Conservation (phyloP, 2,888 invertebrate species). For the Beris chalybata region DNA sequence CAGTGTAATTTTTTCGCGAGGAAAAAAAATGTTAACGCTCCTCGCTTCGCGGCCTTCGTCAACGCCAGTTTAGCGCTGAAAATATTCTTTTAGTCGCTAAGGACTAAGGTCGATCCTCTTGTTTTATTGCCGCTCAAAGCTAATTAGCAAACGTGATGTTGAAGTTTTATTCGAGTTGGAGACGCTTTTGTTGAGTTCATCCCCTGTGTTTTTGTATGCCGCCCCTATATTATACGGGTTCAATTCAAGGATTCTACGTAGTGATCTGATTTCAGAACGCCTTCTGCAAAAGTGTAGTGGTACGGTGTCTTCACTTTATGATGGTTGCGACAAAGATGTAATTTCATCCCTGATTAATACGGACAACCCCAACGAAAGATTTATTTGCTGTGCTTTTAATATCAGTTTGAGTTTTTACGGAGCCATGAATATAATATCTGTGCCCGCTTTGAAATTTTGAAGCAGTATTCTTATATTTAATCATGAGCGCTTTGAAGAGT, state of each 20-base stretch:
- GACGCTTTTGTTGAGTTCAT: background rate
- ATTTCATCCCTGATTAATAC: slow-evolving; percentile 36
- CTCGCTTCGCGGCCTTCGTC: no score
- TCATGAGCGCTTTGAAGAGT: no score
- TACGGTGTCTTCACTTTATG: slow-evolving; percentile 9
- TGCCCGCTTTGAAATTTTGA: no score
- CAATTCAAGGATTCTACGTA: slow-evolving; percentile 29
- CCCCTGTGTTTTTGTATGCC: background rate
- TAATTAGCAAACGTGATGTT: slow-evolving; percentile 39
- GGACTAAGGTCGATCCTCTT: slow-evolving; percentile 16
- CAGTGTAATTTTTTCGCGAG: no score
- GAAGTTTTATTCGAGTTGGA: slow-evolving; percentile 33
- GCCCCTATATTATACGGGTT: slow-evolving; percentile 4
- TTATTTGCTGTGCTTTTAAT: no score
- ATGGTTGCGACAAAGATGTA: slow-evolving; percentile 30
- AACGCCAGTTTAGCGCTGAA: no score
- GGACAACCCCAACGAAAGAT: slow-evolving; percentile 3
- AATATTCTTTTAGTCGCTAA: background rate
- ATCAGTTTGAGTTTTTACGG: no score
- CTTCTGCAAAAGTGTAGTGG: background rate
- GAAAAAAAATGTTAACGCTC: no score
- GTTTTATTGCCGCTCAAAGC: slow-evolving; percentile 37
- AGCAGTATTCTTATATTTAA: no score
- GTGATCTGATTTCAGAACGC: slow-evolving; percentile 10
- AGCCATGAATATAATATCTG: no score